These are phyloP conservation scores for Drosophila sordidapex DNA, from an alignment of 2,888 invertebrate species.

Conservation along the genomic window DNA sequence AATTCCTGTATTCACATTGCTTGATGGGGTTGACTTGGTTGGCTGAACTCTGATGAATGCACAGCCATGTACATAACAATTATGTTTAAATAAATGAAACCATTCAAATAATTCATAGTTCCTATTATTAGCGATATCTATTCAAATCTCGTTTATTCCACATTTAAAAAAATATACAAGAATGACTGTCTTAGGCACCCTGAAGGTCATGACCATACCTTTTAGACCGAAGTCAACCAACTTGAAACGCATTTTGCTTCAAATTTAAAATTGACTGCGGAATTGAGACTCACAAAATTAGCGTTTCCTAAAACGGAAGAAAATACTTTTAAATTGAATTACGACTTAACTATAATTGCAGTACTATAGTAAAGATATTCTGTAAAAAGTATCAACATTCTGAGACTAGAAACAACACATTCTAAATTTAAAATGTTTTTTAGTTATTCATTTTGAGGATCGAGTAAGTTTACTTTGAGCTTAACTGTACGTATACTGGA, in stretches of 20 bases:
- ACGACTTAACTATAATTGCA: neutral
- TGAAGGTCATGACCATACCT: no score
- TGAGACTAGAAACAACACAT: neutral
- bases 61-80: neutral
- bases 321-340: neutral
- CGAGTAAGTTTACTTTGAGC: neutral
- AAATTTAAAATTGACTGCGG: no score
- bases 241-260: neutral
- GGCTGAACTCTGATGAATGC: neutral
- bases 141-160: no score
- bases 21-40: neutral
- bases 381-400: neutral
- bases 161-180: no score
- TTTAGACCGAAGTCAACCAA: no score
- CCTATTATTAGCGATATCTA: neutral
- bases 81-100: no score
- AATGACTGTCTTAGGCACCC: no score
- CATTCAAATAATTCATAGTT: neutral
- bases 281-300: no score
- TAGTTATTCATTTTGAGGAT: neutral
- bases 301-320: no score
- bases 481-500: neutral
- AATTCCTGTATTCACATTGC: neutral
- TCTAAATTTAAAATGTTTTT: neutral
- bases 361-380: neutral